Evolutionary conservation across 2,113 vertebrate species (phyloP), one percentile per base, ranked within the genome.

Genomic region (Pseudonaja textilis): DNA sequence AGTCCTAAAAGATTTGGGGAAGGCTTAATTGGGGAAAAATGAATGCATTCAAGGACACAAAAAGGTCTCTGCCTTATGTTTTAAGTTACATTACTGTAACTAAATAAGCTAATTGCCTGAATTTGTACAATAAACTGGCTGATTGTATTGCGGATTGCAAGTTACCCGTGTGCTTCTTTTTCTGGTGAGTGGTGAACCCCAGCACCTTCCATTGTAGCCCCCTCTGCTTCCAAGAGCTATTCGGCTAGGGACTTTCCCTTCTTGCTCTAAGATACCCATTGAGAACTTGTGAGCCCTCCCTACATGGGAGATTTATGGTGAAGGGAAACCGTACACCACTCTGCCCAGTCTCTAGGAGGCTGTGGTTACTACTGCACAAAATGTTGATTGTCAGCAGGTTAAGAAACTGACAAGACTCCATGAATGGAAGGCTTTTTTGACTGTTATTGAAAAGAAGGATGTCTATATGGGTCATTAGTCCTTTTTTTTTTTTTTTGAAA

Each of bases 131-230:
- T 74, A 34, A 18, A 74, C n/a, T 34, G n/a, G 20, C 14, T 74
- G 14, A 74, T 74, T 74, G 45, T 6, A 45, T 45, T 42, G 42
- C 3, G 42, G 42, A 42, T 42, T 42, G 42, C 74, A 81, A 81
- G 94, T 42, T 95, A 98, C 98, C 98, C 96, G 98, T 99, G 95
- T 99, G 99, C 92, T 99, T 99, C 97, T 99, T 99, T 96, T 99
- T 99, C 96, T 99, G 99, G 99, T 98, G 57, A 99, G 99, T 57
- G 99, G 99, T 0, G 99, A 99, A 85, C 99, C 99, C 99, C 99
- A 99, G 93, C 99, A 99, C 90, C 99, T 98, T 12, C 99, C 98
- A 92, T 98, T 99, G 96, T 99, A 99, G 42, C 98, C 98, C 88
- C 99, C 99, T 87, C 99, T 97, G 34, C 97, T 98, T 52, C 99